phyloP scores from a whole-genome alignment of 2,888 invertebrate species.

The Plagodis pulveraria region DNA sequence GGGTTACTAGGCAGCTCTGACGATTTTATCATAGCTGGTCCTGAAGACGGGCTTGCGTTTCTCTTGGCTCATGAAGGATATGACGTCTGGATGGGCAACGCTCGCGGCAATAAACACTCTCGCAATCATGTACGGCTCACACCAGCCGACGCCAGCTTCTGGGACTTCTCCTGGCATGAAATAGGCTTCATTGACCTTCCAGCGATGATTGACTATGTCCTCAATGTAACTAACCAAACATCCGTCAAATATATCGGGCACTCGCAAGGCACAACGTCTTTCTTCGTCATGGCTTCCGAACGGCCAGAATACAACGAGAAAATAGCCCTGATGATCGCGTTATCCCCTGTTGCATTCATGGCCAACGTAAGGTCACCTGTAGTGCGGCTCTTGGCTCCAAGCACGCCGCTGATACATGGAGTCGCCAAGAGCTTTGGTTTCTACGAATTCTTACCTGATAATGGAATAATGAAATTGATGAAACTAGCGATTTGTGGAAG shows the following conservation, averaged over 20 bases:
- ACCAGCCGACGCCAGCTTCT: slow-evolving; percentile 77
- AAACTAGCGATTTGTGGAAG: slow-evolving; percentile 73
- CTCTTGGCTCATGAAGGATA: slow-evolving; percentile 86
- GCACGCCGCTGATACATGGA: slow-evolving; percentile 48
- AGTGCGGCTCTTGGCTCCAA: slow-evolving; percentile 56
- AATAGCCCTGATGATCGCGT: slow-evolving; percentile 79
- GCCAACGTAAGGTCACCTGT: slow-evolving; percentile 64
- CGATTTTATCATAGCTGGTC: slow-evolving; percentile 64
- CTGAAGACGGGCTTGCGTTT: slow-evolving; percentile 63
- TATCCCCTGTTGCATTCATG: slow-evolving; percentile 86
- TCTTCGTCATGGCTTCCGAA: slow-evolving; percentile 83
- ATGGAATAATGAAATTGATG: slow-evolving; percentile 70
- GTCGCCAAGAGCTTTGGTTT: slow-evolving; percentile 71
- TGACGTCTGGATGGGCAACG: slow-evolving; percentile 92
- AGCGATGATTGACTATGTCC: slow-evolving; percentile 89
- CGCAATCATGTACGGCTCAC: slow-evolving; percentile 75
- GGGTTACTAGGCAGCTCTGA: slow-evolving; percentile 66
- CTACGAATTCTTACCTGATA: slow-evolving; percentile 88
- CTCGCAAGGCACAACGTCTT: slow-evolving; percentile 87
- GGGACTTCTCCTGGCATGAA: slow-evolving; percentile 92
- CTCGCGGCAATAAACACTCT: slow-evolving; percentile 89
- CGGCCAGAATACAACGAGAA: slow-evolving; percentile 83
- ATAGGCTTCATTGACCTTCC: slow-evolving; percentile 92
- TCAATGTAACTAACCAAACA: slow-evolving; percentile 76
- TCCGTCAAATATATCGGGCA: slow-evolving; percentile 89